Percentiles rank a stretch among this genome's conserved stretches.
Evolutionary conservation across 2,888 invertebrate species (phyloP).

Genomic region (Steromphala cineraria): DNA sequence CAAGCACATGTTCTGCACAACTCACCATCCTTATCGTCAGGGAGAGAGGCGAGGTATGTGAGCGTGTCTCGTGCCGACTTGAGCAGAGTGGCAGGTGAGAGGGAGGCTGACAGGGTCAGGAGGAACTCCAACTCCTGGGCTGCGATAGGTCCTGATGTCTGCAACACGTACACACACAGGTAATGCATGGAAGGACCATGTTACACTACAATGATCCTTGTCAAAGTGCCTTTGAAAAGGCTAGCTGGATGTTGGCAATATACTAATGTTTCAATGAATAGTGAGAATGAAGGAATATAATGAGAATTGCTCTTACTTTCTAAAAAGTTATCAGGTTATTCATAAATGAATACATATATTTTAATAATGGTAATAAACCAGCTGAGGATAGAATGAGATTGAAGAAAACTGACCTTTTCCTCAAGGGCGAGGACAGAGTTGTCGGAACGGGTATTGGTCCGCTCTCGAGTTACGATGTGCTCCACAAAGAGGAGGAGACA

Average conservation of each 20-base stretch:
- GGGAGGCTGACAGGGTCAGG: conserved; percentile 57
- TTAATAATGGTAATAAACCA: too few relatives aligned
- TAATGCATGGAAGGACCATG: too few relatives aligned
- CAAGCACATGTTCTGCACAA: not conserved
- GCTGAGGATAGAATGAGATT: too few relatives aligned
- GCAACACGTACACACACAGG: not conserved
- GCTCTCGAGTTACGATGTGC: conserved; percentile 60
- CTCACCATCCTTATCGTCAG: conserved; percentile 60
- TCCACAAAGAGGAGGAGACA: conserved; percentile 76
- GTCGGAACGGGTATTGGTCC: not conserved
- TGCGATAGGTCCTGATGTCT: conserved; percentile 36
- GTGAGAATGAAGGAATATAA: too few relatives aligned
- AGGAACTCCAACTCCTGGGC: conserved; percentile 61
- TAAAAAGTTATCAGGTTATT: too few relatives aligned
- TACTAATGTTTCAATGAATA: not conserved
- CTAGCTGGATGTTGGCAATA: not conserved
- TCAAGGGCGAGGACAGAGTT: not conserved
- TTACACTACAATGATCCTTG: too few relatives aligned
- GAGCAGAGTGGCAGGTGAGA: conserved; percentile 52
- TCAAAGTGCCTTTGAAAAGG: not conserved
- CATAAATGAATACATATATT: too few relatives aligned
- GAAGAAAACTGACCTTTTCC: conserved; percentile 23
- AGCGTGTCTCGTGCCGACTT: conserved; percentile 47
- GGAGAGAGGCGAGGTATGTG: conserved; percentile 54
- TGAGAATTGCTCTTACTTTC: not conserved